Percentiles rank a stretch among this genome's conserved stretches.
phyloP scores from a whole-genome alignment of 2,113 vertebrate species.

The Ophiodon elongatus region DNA sequence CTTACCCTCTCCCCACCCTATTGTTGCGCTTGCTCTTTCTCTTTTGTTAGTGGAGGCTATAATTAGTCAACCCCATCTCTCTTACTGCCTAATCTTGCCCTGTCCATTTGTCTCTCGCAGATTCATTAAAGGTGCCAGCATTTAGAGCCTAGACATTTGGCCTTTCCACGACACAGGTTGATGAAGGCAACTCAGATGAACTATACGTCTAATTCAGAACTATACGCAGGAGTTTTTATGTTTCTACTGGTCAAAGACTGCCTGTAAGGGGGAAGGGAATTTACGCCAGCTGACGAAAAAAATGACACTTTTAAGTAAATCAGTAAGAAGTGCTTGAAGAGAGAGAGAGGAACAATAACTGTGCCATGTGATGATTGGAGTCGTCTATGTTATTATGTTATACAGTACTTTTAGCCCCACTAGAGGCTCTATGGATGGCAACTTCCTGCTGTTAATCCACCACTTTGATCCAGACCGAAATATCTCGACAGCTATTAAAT shows the following conservation, averaged over 20 bases:
- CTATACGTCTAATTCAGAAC: neutral
- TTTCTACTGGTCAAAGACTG: neutral
- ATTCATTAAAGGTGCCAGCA: conserved; percentile 34
- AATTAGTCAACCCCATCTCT: conserved; percentile 74
- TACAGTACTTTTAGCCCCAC: neutral
- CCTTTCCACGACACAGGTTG: neutral
- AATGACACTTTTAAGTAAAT: neutral
- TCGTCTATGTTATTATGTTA: neutral
- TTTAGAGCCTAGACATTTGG: conserved; percentile 16
- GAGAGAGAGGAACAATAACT: neutral
- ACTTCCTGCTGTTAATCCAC: neutral
- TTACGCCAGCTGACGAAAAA: neutral
- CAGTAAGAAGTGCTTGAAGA: neutral
- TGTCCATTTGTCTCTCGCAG: conserved; percentile 54
- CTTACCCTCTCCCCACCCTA: conserved; percentile 54
- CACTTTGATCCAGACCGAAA: neutral
- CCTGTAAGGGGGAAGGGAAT: neutral
- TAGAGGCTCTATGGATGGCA: neutral
- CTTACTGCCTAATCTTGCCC: conserved; percentile 42
- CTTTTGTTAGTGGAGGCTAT: conserved; percentile 79
- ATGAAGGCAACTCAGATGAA: conserved; percentile 3
- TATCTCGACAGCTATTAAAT: neutral
- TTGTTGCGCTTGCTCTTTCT: conserved; percentile 63
- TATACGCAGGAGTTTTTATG: neutral
- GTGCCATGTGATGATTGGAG: neutral